Conservation (phyloP, 2,113 vertebrate species). For the Dromaius novaehollandiae region DNA sequence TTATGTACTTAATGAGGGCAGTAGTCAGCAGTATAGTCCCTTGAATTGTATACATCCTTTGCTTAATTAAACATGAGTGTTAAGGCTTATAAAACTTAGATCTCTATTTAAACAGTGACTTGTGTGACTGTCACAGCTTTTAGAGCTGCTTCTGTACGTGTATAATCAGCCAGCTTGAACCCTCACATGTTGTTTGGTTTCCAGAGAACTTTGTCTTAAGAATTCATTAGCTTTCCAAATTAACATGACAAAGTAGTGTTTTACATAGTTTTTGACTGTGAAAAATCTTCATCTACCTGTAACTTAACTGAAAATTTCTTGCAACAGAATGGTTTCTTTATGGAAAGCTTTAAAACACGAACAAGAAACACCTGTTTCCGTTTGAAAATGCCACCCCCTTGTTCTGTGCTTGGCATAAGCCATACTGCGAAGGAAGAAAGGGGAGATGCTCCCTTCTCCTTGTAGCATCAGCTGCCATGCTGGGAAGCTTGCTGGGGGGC, state of each 20-base stretch:
- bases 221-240: no score
- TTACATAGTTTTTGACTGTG: background rate
- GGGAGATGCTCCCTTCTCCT: background rate
- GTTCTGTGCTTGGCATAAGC: background rate
- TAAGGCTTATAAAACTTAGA: background rate
- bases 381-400: background rate
- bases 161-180: background rate
- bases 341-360: background rate
- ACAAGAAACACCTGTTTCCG: background rate
- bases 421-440: background rate
- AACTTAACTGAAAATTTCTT: background rate
- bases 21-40: background rate
- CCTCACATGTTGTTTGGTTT: background rate
- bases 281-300: background rate
- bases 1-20: background rate
- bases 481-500: background rate
- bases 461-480: background rate
- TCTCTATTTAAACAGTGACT: background rate
- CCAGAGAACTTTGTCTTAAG: background rate
- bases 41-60: background rate
- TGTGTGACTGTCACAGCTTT: background rate
- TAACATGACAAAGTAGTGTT: background rate
- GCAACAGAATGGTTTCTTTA: background rate
- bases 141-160: background rate
- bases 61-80: background rate